Conservation (phyloP, 2,888 invertebrate species). For the Macaria liturata region DNA sequence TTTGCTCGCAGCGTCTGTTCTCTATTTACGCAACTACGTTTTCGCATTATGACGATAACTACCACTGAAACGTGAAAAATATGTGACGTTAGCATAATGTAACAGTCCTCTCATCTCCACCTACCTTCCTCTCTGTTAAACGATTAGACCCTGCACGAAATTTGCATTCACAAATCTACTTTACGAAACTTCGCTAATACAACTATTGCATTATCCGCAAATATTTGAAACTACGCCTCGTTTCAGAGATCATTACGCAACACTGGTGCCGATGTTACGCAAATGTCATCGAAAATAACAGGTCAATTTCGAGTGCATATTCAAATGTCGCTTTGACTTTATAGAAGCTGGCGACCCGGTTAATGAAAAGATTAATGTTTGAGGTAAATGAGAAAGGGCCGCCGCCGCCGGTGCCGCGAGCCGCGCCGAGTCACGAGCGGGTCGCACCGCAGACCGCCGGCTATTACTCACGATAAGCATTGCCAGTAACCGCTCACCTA, state of each 20-base stretch:
- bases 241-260: constrained; percentile 2
- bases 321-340: constrained; percentile 56
- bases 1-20: constrained; percentile 71
- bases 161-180: constrained; percentile 8
- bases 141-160: constrained; percentile 4
- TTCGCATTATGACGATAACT: constrained; percentile 66
- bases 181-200: neutral
- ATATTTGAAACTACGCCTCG: neutral
- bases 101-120: no score
- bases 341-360: constrained; percentile 52
- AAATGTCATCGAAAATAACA: constrained; percentile 31
- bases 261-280: constrained; percentile 24
- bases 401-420: constrained; percentile 47
- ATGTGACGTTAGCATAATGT: constrained; percentile 36
- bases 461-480: constrained; percentile 63
- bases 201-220: neutral
- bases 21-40: constrained; percentile 72
- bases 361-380: constrained; percentile 66
- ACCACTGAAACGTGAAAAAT: constrained; percentile 54
- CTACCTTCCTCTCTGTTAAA: neutral
- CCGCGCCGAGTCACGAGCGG: constrained; percentile 56
- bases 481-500: constrained; percentile 61
- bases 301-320: constrained; percentile 42
- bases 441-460: constrained; percentile 56
- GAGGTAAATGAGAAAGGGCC: constrained; percentile 60